Evolutionary conservation across 2,797 vertebrate genomes (phyloP).

Genomic region (Lepidocolaptes lacrymiger): DNA sequence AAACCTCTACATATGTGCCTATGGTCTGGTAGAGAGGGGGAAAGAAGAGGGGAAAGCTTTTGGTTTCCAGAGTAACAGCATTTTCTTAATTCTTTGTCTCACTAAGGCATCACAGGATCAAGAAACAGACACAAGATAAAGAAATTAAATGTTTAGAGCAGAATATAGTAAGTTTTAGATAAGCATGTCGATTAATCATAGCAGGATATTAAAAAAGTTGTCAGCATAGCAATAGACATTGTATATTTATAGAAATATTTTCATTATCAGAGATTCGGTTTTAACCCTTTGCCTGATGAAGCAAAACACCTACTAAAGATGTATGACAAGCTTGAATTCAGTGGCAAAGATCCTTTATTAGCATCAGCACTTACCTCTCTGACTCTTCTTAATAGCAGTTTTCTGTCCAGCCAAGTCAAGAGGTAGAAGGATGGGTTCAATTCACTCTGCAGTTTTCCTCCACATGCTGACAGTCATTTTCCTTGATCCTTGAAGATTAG

Average conservation of each 20-base stretch:
- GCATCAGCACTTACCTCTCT: not conserved
- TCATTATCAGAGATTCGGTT: not conserved
- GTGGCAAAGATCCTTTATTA: not conserved
- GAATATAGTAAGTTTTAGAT: not conserved
- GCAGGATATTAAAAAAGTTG: not conserved
- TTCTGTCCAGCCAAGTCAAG: not conserved
- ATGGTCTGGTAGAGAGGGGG: not conserved
- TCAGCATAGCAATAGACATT: not conserved
- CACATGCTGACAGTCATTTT: not conserved
- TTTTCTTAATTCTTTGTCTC: not conserved
- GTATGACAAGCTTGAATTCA: not conserved
- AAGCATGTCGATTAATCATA: not conserved
- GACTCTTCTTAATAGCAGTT: not conserved
- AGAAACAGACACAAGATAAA: not conserved
- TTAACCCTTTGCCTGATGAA: not conserved
- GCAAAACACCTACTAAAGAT: not conserved
- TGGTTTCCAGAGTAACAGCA: not conserved
- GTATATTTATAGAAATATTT: not conserved
- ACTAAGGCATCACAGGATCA: not conserved
- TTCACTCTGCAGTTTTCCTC: slow-evolving; percentile 25
- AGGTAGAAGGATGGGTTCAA: not conserved
- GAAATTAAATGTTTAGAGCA: not conserved
- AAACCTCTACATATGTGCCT: not conserved
- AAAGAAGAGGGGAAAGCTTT: not conserved
- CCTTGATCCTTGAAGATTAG: not conserved